phyloP scores from a whole-genome alignment of 2,797 vertebrate genomes.

The Poeciliopsis presidionis region DNA sequence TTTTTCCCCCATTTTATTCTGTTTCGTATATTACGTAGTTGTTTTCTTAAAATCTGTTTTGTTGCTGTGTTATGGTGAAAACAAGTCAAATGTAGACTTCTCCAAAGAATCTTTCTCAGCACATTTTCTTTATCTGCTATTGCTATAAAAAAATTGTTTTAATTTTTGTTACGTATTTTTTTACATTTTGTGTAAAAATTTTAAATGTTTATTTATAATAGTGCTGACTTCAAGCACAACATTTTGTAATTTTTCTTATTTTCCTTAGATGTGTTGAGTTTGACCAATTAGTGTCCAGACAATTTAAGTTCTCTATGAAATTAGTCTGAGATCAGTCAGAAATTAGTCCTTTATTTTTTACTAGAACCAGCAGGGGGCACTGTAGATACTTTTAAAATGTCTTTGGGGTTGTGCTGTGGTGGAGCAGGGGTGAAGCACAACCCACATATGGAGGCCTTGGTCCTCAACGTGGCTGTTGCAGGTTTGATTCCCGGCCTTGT shows the following conservation, averaged over 20 bases:
- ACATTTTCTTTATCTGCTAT: background rate
- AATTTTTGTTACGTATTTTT: background rate
- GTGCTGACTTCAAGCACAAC: background rate
- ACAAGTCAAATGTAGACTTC: background rate
- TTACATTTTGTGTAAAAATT: background rate
- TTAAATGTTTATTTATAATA: background rate
- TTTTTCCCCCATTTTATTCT: background rate
- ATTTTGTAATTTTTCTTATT: background rate
- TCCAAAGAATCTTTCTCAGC: background rate
- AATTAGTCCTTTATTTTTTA: background rate
- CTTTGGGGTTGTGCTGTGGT: too few relatives aligned
- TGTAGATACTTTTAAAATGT: background rate
- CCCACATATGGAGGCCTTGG: too few relatives aligned
- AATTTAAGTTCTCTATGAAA: background rate
- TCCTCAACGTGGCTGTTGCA: too few relatives aligned
- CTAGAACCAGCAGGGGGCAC: background rate
- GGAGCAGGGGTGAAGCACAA: too few relatives aligned
- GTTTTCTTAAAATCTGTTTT: background rate
- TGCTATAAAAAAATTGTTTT: too few relatives aligned
- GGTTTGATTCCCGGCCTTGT: too few relatives aligned
- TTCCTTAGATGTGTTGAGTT: background rate
- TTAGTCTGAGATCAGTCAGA: background rate
- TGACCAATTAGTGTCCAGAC: background rate
- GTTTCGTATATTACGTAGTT: background rate
- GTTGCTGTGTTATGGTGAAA: background rate